These are phyloP conservation scores for Sebastes ruberrimus DNA, from an alignment of 2,797 vertebrate species.

Conservation along the genomic window DNA sequence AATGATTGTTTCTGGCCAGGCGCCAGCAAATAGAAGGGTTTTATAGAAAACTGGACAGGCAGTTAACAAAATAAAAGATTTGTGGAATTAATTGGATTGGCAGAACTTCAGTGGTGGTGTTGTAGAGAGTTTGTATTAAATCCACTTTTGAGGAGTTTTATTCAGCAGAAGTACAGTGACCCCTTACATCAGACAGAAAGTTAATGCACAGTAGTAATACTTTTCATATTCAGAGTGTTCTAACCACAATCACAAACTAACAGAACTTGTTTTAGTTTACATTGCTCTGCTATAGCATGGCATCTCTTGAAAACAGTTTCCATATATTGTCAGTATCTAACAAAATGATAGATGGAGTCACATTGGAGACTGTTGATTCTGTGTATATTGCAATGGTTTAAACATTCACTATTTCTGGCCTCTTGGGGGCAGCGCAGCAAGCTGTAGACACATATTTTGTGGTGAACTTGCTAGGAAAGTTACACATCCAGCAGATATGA, in stretches of 20 bases:
- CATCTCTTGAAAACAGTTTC: background rate
- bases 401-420: background rate
- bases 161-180: background rate
- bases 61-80: conserved; percentile 51
- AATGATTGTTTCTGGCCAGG: conserved; percentile 33
- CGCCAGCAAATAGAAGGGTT: conserved; percentile 34
- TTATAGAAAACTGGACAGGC: conserved; percentile 33
- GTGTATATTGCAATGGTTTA: background rate
- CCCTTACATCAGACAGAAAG: conserved; percentile 27
- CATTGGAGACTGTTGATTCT: background rate
- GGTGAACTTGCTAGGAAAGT: background rate
- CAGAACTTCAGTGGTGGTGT: conserved; percentile 47
- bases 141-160: conserved; percentile 22
- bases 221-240: background rate
- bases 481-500: background rate
- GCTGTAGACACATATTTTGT: background rate
- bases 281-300: background rate
- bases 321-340: background rate
- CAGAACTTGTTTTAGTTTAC: background rate
- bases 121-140: conserved; percentile 14
- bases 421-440: background rate
- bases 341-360: background rate
- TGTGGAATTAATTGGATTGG: conserved; percentile 65
- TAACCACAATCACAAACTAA: background rate
- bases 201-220: conserved; percentile 1